phyloP scores from a whole-genome alignment of 2,888 invertebrate species.

The Lobophora halterata region DNA sequence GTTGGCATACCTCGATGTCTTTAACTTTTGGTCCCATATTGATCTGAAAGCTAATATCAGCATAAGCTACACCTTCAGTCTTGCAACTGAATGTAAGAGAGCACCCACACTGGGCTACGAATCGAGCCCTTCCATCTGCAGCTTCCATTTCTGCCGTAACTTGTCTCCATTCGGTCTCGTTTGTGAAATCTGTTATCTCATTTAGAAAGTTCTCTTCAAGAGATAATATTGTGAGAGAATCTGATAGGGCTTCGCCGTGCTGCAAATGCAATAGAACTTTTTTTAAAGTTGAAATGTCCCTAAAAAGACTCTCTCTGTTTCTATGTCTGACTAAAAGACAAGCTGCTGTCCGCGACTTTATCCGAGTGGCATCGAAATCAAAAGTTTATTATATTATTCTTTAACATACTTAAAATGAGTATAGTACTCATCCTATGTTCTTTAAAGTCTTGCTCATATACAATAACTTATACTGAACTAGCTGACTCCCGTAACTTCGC shows the following conservation, averaged over 20 bases:
- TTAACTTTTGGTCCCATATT: constrained; percentile 42
- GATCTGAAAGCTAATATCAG: constrained; percentile 43
- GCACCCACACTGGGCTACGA: constrained; percentile 50
- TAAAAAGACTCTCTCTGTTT: too few species aligned
- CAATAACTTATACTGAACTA: too few species aligned
- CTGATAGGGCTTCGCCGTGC: constrained; percentile 49
- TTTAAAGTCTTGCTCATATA: too few species aligned
- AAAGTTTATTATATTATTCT: too few species aligned
- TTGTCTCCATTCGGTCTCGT: constrained; percentile 50
- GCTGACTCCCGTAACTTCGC: too few species aligned
- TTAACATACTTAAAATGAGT: too few species aligned
- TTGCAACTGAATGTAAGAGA: constrained; percentile 44
- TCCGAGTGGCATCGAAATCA: too few species aligned
- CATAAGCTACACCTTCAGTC: constrained; percentile 42
- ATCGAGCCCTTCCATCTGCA: constrained; percentile 46
- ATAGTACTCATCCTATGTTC: too few species aligned
- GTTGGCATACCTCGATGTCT: constrained; percentile 40
- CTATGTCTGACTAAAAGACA: too few species aligned
- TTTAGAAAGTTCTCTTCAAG: constrained; percentile 58
- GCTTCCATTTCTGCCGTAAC: constrained; percentile 39
- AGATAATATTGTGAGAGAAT: constrained; percentile 48
- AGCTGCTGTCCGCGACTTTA: too few species aligned
- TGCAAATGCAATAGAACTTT: constrained; percentile 28
- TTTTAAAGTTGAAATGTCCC: too few species aligned
- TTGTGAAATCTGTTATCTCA: constrained; percentile 54